Evolutionary conservation across 1,140 invertebrate genomes (phyloP), one percentile per base, ranked within the genome.

Genomic region (Parapsyche elsis): DNA sequence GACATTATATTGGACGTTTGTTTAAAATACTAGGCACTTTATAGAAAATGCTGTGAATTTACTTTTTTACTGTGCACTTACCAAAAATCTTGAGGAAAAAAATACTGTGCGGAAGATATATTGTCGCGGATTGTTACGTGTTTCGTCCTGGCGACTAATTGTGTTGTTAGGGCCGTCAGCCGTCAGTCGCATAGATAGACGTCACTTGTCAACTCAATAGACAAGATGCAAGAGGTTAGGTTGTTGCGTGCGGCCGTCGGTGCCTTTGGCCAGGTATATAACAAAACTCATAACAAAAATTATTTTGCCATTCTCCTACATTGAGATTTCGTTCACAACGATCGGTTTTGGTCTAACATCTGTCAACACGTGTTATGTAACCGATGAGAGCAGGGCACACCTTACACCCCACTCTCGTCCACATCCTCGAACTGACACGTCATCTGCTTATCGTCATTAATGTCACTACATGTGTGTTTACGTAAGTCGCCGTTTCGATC

Each of bases 231-330:
- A n/a, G 71, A 73, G 38, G 45, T 19, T 9, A 16, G 5, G 16
- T 38, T 73, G 7, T 24, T 73, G 4, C 24, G 26, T 1, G 26
- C 45, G 1, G 71, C 26, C 30, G 45, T 21, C 30, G 71, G 71
- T 21, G 38, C 71, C 24, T 73, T 73, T 19, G 71, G 71, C 5
- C 71, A 73, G 71, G 71, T 73, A 38, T 16, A n/a, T n/a, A n/a
- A n/a, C n/a, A n/a, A n/a, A n/a, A n/a, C n/a, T n/a, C n/a, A n/a
- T n/a, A n/a, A n/a, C n/a, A n/a, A n/a, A n/a, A n/a, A n/a, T n/a
- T n/a, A n/a, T n/a, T n/a, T n/a, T n/a, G n/a, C 45, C 45, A 5
- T 5, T 46, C 45, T 46, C 12, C 45, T 46, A 46, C 5, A 46
- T 12, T 46, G 45, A 7, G n/a, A n/a, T n/a, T n/a, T 38, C 7